phyloP scores from a whole-genome alignment of 1,140 invertebrate genomes.

The Lepidostoma basale region DNA sequence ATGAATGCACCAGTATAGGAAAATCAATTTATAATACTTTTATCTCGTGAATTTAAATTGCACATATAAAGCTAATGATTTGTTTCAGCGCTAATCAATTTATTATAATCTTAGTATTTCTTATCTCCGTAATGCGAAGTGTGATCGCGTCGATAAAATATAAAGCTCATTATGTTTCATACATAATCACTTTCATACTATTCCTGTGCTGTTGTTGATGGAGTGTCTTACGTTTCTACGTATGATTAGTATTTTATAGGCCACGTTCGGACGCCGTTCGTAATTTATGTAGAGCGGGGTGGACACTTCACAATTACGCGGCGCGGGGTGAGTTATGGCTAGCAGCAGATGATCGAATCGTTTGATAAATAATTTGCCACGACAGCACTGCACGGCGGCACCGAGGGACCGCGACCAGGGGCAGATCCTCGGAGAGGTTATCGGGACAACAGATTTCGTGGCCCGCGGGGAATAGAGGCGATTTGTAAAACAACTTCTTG shows the following conservation, averaged over 20 bases:
- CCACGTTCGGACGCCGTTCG: not conserved
- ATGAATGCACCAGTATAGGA: too few relatives aligned
- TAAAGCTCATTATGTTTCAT: too few relatives aligned
- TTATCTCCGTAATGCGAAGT: too few relatives aligned
- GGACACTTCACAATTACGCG: constrained; percentile 24
- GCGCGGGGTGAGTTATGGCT: constrained; percentile 13
- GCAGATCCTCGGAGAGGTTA: not conserved
- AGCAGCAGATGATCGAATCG: constrained; percentile 20
- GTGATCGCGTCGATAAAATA: too few relatives aligned
- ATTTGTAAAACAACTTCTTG: not conserved
- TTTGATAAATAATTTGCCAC: constrained; percentile 24
- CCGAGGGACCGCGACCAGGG: too few relatives aligned
- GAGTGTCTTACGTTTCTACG: not conserved
- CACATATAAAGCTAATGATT: too few relatives aligned
- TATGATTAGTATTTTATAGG: constrained; percentile 4
- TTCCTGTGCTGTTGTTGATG: too few relatives aligned
- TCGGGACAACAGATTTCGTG: not conserved
- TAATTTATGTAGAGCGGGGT: constrained; percentile 23
- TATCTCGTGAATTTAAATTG: too few relatives aligned
- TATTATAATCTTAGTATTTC: too few relatives aligned
- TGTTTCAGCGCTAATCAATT: too few relatives aligned
- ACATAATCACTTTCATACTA: too few relatives aligned
- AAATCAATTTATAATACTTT: too few relatives aligned
- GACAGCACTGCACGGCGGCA: not conserved
- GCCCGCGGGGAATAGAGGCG: not conserved